Percentiles rank a stretch among this genome's conserved stretches.
phyloP scores from a whole-genome alignment of 2,797 vertebrate species.

The Anolis apletophallus region DNA sequence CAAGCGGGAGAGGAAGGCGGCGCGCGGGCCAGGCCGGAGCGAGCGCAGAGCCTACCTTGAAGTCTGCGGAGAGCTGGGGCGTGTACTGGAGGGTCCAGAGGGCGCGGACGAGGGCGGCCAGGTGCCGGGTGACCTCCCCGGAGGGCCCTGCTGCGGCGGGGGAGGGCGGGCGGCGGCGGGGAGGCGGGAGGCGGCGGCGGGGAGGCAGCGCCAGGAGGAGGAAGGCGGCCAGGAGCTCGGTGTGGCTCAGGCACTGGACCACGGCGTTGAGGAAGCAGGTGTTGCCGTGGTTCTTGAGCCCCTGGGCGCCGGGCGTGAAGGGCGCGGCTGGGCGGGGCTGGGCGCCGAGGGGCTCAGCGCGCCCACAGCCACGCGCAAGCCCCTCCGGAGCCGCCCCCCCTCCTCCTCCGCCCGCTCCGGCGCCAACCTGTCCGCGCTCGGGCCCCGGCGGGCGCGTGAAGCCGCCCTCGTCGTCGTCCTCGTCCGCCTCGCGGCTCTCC shows the following conservation, averaged over 20 bases:
- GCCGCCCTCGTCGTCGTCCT: conserved; percentile 84
- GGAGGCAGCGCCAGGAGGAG: conserved; percentile 81
- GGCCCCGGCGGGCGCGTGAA: conserved; percentile 66
- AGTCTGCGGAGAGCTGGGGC: conserved; percentile 90
- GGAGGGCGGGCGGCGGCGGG: conserved; percentile 67
- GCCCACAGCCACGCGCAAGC: conserved; percentile 25
- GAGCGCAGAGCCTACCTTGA: conserved; percentile 83
- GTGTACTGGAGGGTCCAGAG: conserved; percentile 94
- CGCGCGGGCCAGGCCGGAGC: too few species aligned
- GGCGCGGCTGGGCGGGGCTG: conserved; percentile 73
- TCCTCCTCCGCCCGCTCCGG: conserved; percentile 37
- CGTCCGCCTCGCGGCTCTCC: conserved; percentile 71
- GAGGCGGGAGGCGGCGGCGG: conserved; percentile 71
- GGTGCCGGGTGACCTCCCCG: conserved; percentile 89
- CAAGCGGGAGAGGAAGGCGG: too few species aligned
- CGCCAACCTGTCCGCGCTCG: conserved; percentile 27
- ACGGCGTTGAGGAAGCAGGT: conserved; percentile 98
- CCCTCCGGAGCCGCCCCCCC: conserved; percentile 59
- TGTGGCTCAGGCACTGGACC: conserved; percentile 96
- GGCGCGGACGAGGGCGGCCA: conserved; percentile 88
- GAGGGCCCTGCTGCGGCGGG: conserved; percentile 61
- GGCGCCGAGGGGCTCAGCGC: conserved; percentile 32
- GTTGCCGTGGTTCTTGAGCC: conserved; percentile 96
- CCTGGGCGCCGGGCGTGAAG: conserved; percentile 86
- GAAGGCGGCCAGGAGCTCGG: conserved; percentile 92